Conservation (phyloP, 2,113 vertebrate species). For the Speoplatyrhinus poulsoni region DNA sequence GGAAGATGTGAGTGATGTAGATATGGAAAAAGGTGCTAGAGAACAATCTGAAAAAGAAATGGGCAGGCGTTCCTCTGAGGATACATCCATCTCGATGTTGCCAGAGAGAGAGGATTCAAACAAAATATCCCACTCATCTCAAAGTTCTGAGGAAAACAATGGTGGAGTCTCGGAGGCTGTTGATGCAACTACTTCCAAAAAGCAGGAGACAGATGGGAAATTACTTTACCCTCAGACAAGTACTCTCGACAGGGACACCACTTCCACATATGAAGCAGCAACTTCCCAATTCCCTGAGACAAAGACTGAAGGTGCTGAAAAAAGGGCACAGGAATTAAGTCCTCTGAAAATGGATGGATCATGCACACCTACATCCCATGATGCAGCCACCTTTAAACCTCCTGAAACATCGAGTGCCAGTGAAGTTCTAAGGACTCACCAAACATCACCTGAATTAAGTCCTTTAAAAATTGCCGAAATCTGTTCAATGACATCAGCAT, state of each 20-base stretch:
- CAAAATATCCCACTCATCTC: slow-evolving; percentile 30
- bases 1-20: slow-evolving; percentile 80
- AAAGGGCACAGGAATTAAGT: background rate
- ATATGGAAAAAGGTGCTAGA: slow-evolving; percentile 91
- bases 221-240: slow-evolving; percentile 29
- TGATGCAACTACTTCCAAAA: slow-evolving; percentile 28
- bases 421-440: slow-evolving; percentile 1
- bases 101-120: slow-evolving; percentile 59
- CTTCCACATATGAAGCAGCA: background rate
- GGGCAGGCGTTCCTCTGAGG: slow-evolving; percentile 53
- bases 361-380: background rate
- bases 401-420: slow-evolving; percentile 38
- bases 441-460: slow-evolving; percentile 3
- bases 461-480: slow-evolving; percentile 13
- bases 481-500: slow-evolving; percentile 4
- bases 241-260: slow-evolving; percentile 21
- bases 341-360: slow-evolving; percentile 7
- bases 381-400: background rate
- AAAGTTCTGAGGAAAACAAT: slow-evolving; percentile 31
- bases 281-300: background rate
- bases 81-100: slow-evolving; percentile 36
- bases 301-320: background rate
- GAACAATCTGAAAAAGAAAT: slow-evolving; percentile 91
- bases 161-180: slow-evolving; percentile 26
- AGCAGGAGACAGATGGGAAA: slow-evolving; percentile 24